Conservation (phyloP, 2,113 vertebrate genomes). For the Drymodes brunneopygia region DNA sequence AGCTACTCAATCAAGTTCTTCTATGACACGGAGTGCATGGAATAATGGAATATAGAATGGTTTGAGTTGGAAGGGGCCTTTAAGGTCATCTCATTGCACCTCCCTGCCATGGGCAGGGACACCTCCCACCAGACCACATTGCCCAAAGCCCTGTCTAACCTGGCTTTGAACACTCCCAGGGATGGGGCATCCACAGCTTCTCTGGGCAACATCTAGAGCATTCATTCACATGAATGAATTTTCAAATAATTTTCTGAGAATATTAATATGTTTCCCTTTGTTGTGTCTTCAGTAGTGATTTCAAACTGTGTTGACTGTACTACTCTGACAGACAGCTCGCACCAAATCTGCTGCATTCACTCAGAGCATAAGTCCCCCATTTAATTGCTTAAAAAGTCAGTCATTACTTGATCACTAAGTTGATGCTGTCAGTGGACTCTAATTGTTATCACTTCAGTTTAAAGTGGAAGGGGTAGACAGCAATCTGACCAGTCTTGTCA, state of each 20-base stretch:
- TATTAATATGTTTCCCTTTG: not conserved
- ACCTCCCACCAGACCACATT: not conserved
- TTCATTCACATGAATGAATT: not conserved
- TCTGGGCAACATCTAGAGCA: not conserved
- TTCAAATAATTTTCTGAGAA: not conserved
- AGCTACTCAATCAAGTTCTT: not conserved
- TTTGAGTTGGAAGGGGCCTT: not conserved
- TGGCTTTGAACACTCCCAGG: not conserved
- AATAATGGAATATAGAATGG: not conserved
- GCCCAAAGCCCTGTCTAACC: not conserved
- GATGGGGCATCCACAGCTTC: not conserved
- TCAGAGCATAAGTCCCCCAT: not conserved
- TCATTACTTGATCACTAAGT: not conserved
- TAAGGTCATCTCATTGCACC: not conserved
- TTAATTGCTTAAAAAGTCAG: not conserved
- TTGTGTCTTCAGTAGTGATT: not conserved
- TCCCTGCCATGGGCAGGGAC: not conserved
- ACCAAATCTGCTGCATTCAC: not conserved
- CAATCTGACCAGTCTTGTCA: not conserved
- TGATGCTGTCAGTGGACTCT: not conserved
- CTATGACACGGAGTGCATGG: not conserved
- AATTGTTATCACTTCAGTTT: not conserved
- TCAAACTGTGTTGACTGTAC: not conserved
- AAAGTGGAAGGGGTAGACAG: not conserved
- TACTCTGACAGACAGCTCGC: not conserved